Conservation (phyloP, 2,888 invertebrate species). For the Andrena camellia region DNA sequence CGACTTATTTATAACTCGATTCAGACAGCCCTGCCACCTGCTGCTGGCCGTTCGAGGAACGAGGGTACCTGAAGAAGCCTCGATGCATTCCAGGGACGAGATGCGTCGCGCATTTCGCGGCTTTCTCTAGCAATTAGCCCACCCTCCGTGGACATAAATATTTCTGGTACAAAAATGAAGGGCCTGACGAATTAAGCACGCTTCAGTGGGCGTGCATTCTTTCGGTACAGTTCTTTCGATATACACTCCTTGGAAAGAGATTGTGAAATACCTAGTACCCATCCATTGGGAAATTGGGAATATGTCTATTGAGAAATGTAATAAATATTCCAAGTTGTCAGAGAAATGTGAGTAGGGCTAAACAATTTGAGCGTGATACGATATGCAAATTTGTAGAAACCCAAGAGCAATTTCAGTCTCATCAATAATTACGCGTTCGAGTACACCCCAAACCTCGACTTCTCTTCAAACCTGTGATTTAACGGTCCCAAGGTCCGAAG, state of each 20-base stretch:
- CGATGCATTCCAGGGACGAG: conserved; percentile 45
- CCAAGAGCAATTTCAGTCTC: background rate
- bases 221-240: background rate
- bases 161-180: conserved; percentile 27
- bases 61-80: conserved; percentile 26
- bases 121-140: conserved; percentile 51
- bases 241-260: background rate
- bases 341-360: background rate
- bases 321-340: too few species aligned
- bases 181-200: conserved; percentile 29
- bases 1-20: conserved; percentile 69
- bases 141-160: conserved; percentile 26
- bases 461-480: conserved; percentile 37
- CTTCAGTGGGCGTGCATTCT: background rate
- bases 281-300: background rate
- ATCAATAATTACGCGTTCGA: conserved; percentile 45
- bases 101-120: conserved; percentile 20
- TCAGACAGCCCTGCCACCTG: conserved; percentile 53
- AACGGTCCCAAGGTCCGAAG: conserved; percentile 32
- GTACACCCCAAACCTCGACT: background rate
- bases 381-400: background rate
- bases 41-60: conserved; percentile 20
- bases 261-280: background rate
- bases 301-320: too few species aligned
- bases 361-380: too few species aligned